phyloP scores from a whole-genome alignment of 2,113 vertebrate species.

The Nerophis ophidion region DNA sequence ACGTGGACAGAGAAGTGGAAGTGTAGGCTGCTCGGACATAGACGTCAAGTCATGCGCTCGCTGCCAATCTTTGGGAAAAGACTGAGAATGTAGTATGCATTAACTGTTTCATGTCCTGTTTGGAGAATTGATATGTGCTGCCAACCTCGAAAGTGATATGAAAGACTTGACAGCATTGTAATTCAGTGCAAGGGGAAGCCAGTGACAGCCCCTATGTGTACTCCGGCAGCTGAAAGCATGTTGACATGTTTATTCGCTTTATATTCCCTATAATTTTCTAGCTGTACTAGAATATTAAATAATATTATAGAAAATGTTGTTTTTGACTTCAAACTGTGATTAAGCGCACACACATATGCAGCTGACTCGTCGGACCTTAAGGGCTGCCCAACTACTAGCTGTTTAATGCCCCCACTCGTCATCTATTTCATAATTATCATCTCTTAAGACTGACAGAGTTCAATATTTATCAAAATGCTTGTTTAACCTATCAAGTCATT shows the following conservation, averaged over 20 bases:
- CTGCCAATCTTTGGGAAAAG: constrained; percentile 18
- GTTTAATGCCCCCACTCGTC: too few species aligned
- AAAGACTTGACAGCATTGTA: constrained; percentile 63
- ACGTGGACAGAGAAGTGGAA: constrained; percentile 9
- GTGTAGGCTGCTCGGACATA: constrained; percentile 1
- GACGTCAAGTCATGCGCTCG: constrained; percentile 14
- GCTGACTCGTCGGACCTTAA: too few species aligned
- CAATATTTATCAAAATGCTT: too few species aligned
- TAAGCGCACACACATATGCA: too few species aligned
- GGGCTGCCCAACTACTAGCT: too few species aligned
- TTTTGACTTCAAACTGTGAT: too few species aligned
- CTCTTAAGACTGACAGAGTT: too few species aligned
- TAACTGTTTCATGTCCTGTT: constrained; percentile 47
- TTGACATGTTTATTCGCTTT: constrained; percentile 65
- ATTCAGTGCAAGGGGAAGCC: constrained; percentile 53
- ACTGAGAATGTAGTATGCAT: constrained; percentile 48
- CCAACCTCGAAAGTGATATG: constrained; percentile 55
- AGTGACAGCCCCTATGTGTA: constrained; percentile 61
- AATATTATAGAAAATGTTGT: too few species aligned
- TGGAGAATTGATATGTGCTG: constrained; percentile 48
- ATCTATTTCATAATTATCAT: too few species aligned
- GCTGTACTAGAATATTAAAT: too few species aligned
- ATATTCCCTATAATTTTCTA: constrained; percentile 31
- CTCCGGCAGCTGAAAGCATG: constrained; percentile 61
- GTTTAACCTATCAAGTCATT: too few species aligned